A percentile compares a stretch with the other conserved stretches of the same genome.
Conservation (phyloP, 2,888 invertebrate genomes). For the Sabatieria punctata region DNA sequence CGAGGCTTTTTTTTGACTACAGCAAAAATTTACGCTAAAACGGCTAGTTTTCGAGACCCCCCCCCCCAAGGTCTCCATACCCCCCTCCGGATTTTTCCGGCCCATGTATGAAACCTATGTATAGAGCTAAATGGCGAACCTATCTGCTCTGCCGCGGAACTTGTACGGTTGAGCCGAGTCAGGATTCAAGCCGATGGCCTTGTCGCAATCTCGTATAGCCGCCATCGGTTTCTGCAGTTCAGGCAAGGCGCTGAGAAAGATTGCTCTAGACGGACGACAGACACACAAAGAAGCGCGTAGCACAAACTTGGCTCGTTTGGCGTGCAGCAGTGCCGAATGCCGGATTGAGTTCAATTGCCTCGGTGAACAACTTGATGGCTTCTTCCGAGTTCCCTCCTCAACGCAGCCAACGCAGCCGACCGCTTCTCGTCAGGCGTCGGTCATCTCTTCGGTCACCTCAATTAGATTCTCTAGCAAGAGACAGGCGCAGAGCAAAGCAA, state of each 20-base stretch:
- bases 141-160: slow-evolving; percentile 68
- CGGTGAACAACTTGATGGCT: slow-evolving; percentile 59
- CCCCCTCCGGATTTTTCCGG: too few relatives aligned
- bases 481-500: background rate
- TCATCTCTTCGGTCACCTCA: slow-evolving; percentile 38
- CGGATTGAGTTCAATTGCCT: slow-evolving; percentile 56
- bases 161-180: slow-evolving; percentile 82
- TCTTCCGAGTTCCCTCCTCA: slow-evolving; percentile 57
- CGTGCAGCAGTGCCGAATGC: slow-evolving; percentile 49
- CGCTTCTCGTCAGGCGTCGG: slow-evolving; percentile 63
- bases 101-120: too few relatives aligned
- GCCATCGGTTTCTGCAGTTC: slow-evolving; percentile 70
- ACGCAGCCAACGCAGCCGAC: slow-evolving; percentile 55
- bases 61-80: too few relatives aligned
- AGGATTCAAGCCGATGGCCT: slow-evolving; percentile 69
- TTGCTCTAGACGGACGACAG: slow-evolving; percentile 12
- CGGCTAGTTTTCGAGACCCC: too few relatives aligned
- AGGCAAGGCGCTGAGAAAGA: slow-evolving; percentile 45
- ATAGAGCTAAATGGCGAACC: too few relatives aligned
- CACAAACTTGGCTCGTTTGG: slow-evolving; percentile 61
- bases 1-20: too few relatives aligned
- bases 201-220: slow-evolving; percentile 73
- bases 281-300: slow-evolving; percentile 1
- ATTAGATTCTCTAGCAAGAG: background rate
- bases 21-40: too few relatives aligned